Percentiles rank a stretch among this genome's conserved stretches.
Evolutionary conservation across 2,888 invertebrate genomes (phyloP).

Genomic region (Drosophila pegasa): DNA sequence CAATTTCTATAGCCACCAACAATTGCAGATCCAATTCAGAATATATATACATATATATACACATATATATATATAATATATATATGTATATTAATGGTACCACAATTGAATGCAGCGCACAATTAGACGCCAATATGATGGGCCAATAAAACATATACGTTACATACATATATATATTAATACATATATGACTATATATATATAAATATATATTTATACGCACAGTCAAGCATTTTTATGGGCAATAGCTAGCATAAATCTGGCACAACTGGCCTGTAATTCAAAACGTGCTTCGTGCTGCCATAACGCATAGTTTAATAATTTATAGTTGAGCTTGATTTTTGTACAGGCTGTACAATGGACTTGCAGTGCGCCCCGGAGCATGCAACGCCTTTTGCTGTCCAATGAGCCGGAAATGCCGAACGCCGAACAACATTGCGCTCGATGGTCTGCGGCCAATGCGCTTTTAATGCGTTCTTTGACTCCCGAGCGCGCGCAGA

Average conservation of each 20-base stretch:
- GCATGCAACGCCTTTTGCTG: slow-evolving; percentile 47
- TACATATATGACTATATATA: slow-evolving; percentile 2
- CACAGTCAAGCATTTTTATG: slow-evolving; percentile 59
- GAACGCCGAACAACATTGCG: slow-evolving; percentile 43
- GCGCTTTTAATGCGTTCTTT: slow-evolving; percentile 80
- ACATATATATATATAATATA: not conserved
- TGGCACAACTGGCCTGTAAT: slow-evolving; percentile 50
- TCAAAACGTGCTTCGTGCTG: slow-evolving; percentile 52
- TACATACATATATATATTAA: not conserved
- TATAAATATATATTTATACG: not conserved
- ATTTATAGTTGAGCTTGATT: slow-evolving; percentile 67
- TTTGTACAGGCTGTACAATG: slow-evolving; percentile 26
- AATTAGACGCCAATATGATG: slow-evolving; percentile 58
- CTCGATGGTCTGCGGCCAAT: slow-evolving; percentile 58
- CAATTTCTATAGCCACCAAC: slow-evolving; percentile 15
- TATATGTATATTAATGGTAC: not conserved
- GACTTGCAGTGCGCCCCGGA: slow-evolving; percentile 25
- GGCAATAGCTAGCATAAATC: slow-evolving; percentile 62
- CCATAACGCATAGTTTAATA: slow-evolving; percentile 52
- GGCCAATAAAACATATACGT: not conserved
- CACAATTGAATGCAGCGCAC: slow-evolving; percentile 21
- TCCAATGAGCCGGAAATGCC: slow-evolving; percentile 74
- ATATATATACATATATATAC: not conserved
- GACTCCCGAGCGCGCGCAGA: slow-evolving; percentile 52
- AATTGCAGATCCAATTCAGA: not conserved